Evolutionary conservation across 2,888 invertebrate species (phyloP).

Genomic region (Limnephilus auricula): DNA sequence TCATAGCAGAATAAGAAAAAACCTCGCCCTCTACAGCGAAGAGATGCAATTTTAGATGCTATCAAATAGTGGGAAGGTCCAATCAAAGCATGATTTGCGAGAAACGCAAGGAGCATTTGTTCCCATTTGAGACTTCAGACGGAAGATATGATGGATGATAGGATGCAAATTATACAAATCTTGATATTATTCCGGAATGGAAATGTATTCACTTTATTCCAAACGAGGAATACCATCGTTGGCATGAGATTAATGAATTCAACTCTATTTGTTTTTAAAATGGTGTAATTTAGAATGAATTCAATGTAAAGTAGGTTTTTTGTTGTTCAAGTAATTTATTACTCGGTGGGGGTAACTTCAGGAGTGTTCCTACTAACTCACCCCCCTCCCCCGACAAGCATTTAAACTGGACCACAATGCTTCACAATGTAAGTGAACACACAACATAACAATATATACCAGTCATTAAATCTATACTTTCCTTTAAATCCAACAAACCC

Average conservation of each 20-base stretch:
- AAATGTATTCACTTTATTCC: conserved; percentile 14
- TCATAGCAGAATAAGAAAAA: conserved; percentile 8
- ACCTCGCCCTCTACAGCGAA: not conserved
- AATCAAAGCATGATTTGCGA: conserved; percentile 49
- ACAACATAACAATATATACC: too few relatives aligned
- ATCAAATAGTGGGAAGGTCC: conserved; percentile 39
- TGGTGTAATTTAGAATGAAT: conserved; percentile 2
- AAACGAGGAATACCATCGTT: not conserved
- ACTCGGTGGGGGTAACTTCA: not conserved
- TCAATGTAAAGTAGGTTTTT: not conserved
- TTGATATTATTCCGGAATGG: conserved; percentile 21
- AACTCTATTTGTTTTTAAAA: not conserved
- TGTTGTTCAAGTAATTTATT: not conserved
- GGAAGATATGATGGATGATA: conserved; percentile 31
- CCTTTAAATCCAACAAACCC: too few relatives aligned
- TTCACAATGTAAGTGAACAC: not conserved
- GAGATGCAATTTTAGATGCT: conserved; percentile 44
- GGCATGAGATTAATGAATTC: not conserved
- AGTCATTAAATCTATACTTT: too few relatives aligned
- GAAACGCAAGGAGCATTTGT: conserved; percentile 21
- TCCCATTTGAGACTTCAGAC: not conserved
- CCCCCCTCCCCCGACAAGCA: not conserved
- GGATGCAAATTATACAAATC: conserved; percentile 40
- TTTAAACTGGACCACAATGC: not conserved
- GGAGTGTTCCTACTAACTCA: not conserved